phyloP scores from a whole-genome alignment of 35 echinoderm and acorn worm species.

The Strongylocentrotus purpuratus region DNA sequence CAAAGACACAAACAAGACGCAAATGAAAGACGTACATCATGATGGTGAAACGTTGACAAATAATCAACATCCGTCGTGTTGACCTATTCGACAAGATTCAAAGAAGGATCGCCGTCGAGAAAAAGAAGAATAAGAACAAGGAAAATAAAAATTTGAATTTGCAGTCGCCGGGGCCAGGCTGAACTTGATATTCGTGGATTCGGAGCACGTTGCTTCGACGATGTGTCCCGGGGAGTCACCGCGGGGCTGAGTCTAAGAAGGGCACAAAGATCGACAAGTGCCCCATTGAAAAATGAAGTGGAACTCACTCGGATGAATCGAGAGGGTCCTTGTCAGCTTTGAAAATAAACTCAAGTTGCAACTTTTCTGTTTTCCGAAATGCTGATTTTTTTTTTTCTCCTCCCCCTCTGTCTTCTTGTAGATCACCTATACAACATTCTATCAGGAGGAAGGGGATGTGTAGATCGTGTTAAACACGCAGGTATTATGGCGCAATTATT shows the following conservation, averaged over 20 bases:
- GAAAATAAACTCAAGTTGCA: slow-evolving; percentile 12
- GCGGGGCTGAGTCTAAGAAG: not conserved
- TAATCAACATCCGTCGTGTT: too few species aligned
- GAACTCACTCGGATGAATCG: not conserved
- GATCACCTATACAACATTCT: too few species aligned
- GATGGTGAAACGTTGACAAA: too few species aligned
- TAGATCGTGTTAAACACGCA: too few species aligned
- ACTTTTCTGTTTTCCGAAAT: slow-evolving; percentile 12
- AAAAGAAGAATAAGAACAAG: too few species aligned
- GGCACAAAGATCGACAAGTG: not conserved
- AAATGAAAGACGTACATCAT: too few species aligned
- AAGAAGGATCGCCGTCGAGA: too few species aligned
- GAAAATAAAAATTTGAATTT: not conserved
- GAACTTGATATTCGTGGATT: not conserved
- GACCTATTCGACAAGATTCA: too few species aligned
- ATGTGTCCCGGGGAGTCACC: not conserved
- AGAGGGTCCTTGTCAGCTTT: not conserved
- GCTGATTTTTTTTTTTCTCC: not conserved
- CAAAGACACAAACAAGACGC: too few species aligned
- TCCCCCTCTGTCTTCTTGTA: not conserved
- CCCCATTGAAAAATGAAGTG: not conserved
- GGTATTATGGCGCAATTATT: too few species aligned
- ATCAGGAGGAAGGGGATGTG: too few species aligned
- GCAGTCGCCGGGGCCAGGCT: not conserved
- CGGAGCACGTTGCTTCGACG: not conserved